Evolutionary conservation across 2,888 invertebrate genomes (phyloP), one percentile per base, ranked within the genome.

Genomic region (Conus canariensis): DNA sequence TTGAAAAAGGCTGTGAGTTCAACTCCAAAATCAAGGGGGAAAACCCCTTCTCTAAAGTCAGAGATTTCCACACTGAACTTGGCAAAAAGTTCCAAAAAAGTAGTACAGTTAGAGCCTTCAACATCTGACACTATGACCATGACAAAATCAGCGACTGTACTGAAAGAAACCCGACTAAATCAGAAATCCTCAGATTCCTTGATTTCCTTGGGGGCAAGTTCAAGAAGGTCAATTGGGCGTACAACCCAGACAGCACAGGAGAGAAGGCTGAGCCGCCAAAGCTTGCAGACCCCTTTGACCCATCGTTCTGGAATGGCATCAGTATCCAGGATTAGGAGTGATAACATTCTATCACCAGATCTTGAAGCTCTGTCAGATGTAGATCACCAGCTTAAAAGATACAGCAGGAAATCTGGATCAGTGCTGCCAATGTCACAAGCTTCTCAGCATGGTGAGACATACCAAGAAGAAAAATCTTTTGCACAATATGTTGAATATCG

Each of bases 401-500:
- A n/a, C 19, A 67, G 30, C 45, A 67, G 67, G 45, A 16, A 30
- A 30, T 16, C 86, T 19, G 25, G 30, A 22, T 6, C n/a, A 4
- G 25, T 86, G 9, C 45, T 30, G 25, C 60, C 64, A 64, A 16
- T 64, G 64, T 2, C 85, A 59, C 85, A 59, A 59, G 10, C 86
- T 19, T 86, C 64, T 19, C 25, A 10, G 5, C 86, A 64, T 2
- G 67, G 45, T 25, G 67, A 67, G 67, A 19, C 86, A 8, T 86
- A 67, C 19, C 64, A 86, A 19, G 86, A 86, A 67, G 86, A 86
- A 58, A 86, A 86, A 67, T 30, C 70, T 10, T 87, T 87, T 87
- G 56, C 87, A 16, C 87, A 87, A n/a, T 87, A 74, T 74, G 87
- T 87, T n/a, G 87, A 87, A 87, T 67, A 67, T n/a, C 45, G 16